Evolutionary conservation across 2,888 invertebrate species (phyloP).

Genomic region (Sturmia bella): DNA sequence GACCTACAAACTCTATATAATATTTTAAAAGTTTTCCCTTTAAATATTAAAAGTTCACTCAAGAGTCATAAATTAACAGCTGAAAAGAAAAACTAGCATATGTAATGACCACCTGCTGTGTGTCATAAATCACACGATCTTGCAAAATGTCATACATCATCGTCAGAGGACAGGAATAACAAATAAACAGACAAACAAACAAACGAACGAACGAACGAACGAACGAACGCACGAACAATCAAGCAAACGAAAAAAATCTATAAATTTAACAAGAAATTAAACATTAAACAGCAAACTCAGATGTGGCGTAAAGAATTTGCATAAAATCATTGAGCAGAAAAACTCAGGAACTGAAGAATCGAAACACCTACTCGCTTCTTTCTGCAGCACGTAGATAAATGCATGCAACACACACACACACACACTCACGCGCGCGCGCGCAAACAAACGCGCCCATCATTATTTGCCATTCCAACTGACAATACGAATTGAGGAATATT

Average conservation of each 20-base stretch:
- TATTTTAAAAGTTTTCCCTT: not conserved
- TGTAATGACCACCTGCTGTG: slow-evolving; percentile 66
- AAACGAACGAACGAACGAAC: slow-evolving; percentile 12
- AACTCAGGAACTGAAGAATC: slow-evolving; percentile 29
- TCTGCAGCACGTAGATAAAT: no score
- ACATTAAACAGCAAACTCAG: slow-evolving; percentile 44
- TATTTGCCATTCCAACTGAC: not conserved
- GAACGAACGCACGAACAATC: slow-evolving; percentile 16
- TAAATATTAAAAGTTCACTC: not conserved
- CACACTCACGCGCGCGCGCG: not conserved
- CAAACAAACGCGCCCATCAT: not conserved
- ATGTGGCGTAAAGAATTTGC: slow-evolving; percentile 40
- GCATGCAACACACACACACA: slow-evolving; percentile 3
- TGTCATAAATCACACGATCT: slow-evolving; percentile 70
- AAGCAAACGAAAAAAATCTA: not conserved
- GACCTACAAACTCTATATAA: not conserved
- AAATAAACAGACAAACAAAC: slow-evolving; percentile 24
- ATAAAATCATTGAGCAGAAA: slow-evolving; percentile 38
- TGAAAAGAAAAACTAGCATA: slow-evolving; percentile 15
- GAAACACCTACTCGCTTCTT: slow-evolving; percentile 28
- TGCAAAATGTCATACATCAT: slow-evolving; percentile 69
- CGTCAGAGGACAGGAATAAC: slow-evolving; percentile 51
- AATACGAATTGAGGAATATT: slow-evolving; percentile 40
- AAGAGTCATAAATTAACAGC: slow-evolving; percentile 35
- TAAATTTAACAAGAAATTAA: slow-evolving; percentile 55